Base-by-base conservation (phyloP, 2,888 invertebrate genomes). In the Desoria tigrina region DNA sequence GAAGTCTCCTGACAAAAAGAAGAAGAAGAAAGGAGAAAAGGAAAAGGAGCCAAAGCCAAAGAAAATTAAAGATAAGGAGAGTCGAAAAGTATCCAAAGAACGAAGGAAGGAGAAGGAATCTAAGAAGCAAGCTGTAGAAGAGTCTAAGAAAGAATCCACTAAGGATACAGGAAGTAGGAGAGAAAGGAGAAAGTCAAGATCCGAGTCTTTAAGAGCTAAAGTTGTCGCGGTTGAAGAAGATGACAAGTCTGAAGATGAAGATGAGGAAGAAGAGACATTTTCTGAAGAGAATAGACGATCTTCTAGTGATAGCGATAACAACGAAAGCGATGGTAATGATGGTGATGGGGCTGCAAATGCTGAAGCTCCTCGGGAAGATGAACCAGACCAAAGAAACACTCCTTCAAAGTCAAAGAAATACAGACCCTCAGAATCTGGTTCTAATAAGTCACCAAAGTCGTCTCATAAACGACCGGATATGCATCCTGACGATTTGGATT, bases 101-200 rank as follows among this genome's bases (percentile, higher is more conserved):
- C 42, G 45, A 58, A 55, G 16, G 16, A 27, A 59, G 28, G 16
- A 9, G 0, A 21, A n/a, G 2, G 62, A 59, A 0, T 14, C 9
- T 6, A 18, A 50, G 18, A 18, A 18, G 16, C 9, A 45, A 45
- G 4, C 45, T 9, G n/a, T 21, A 45, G 37, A 64, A 42, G 26
- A 64, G 51, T 16, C 56, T 55, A 27, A 55, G 49, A 23, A 27
- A 27, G 55, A 18, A 7, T 4, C 42, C 42, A n/a, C 18, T 11
- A 39, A 42, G 54, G 61, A 42, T 37, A 62, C n/a, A 18, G 11
- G 28, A 45, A 60, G 37, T 57, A 58, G 23, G 28, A 69, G 54
- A 54, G 42, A 73, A 83, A 83, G 63, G 83, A 83, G 56, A 82
- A 79, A 64, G 77, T 77, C 51, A 83, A 83, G 64, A 83, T 83